A percentile compares a stretch with the other conserved stretches of the same genome.
Evolutionary conservation across 2,888 invertebrate species (phyloP).

Genomic region (Alloplasta piceator): DNA sequence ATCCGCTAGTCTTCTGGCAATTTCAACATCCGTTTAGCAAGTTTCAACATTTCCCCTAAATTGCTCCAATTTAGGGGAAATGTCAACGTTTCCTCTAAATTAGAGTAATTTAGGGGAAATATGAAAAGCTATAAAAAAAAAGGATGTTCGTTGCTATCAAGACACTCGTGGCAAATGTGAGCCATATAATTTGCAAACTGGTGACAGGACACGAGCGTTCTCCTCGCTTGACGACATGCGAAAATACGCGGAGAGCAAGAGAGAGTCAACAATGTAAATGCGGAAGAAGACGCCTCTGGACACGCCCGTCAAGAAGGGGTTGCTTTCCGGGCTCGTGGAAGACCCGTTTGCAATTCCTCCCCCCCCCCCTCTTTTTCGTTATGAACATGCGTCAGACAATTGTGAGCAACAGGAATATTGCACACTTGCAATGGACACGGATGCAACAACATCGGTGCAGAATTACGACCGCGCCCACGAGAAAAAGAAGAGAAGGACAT

Average conservation of each 20-base stretch:
- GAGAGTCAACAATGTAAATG: constrained; percentile 41
- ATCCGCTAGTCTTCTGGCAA: too few relatives aligned
- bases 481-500: constrained; percentile 7
- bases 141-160: too few relatives aligned
- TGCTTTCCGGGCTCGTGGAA: constrained; percentile 20
- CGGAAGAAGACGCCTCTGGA: constrained; percentile 48
- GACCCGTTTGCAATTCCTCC: constrained; percentile 4
- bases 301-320: constrained; percentile 57
- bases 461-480: constrained; percentile 55
- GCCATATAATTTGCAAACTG: too few relatives aligned
- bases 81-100: too few relatives aligned
- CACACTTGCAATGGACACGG: constrained; percentile 43
- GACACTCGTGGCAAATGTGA: too few relatives aligned
- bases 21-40: too few relatives aligned
- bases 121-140: too few relatives aligned
- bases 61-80: too few relatives aligned
- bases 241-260: neutral
- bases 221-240: constrained; percentile 36
- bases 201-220: neutral
- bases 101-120: too few relatives aligned
- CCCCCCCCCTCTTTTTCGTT: neutral
- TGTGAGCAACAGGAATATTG: constrained; percentile 39
- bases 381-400: constrained; percentile 27
- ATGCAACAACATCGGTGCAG: constrained; percentile 32
- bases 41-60: too few relatives aligned